Evolutionary conservation across 2,888 invertebrate species (phyloP), one percentile per base, ranked within the genome.

Genomic region (Tetanocera ferruginea): DNA sequence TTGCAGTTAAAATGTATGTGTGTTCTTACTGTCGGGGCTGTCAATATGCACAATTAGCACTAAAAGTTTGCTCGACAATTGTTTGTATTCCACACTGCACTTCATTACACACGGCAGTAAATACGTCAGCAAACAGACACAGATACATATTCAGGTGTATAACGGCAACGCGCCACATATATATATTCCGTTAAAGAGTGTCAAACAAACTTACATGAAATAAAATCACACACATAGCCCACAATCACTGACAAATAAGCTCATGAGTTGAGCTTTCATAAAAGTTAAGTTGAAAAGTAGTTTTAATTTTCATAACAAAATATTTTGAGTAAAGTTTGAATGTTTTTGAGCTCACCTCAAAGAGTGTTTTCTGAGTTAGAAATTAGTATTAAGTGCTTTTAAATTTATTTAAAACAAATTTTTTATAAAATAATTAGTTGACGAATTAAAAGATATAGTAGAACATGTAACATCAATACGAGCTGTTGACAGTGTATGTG

Each of bases 41-140:
- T 74, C 74, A 74, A 75, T 75, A 51, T 37, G 52, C 66, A 23
- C 75, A 75, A 67, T 75, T 75, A 75, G 66, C 67, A 55, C 34
- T 19, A 43, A 31, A 34, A 52, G 34, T 67, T 66, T 75, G 66
- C 55, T 14, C 49, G 66, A 52, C 75, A 75, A 37, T 66, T 66
- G 75, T 66, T 75, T 66, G 66, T 23, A 25, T 55, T 66, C 66
- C 34, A 66, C 66, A 17, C 52, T 72, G 66, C 55, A 31, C 75
- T 75, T 28, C 62, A 74, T 62, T 64, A 28, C 25, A 34, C 51
- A 8, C 17, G 34, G 19, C 34, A 5, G n/a, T 31, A 28, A 34
- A 73, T 62, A 28, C 14, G 23, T 19, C 5, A 23, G 51, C 34
- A 28, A 14, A 64, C 5, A 37, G 34, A 23, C 74, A 64, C 25